Percentiles rank a stretch among this genome's conserved stretches.
phyloP scores from a whole-genome alignment of 2,113 vertebrate species.

The Albula glossodonta region DNA sequence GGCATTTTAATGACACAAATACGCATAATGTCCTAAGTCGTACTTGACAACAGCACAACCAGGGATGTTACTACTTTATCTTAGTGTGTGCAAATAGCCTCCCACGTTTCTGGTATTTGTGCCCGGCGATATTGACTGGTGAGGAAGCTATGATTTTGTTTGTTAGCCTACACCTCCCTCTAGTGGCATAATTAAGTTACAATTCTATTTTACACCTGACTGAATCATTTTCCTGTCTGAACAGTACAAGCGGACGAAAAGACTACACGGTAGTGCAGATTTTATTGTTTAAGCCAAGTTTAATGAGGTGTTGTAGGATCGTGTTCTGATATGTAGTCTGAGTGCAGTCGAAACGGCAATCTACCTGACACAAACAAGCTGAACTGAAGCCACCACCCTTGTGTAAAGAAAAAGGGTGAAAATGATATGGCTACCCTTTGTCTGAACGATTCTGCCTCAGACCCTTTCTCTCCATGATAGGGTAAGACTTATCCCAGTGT shows the following conservation, averaged over 20 bases:
- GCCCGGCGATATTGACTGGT: background rate
- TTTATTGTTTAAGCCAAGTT: background rate
- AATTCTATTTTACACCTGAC: background rate
- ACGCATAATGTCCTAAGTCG: background rate
- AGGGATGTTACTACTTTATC: background rate
- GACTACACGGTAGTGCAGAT: background rate
- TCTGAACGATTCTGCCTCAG: no score
- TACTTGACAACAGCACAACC: background rate
- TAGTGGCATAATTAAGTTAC: slow-evolving; percentile 36
- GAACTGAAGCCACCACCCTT: no score
- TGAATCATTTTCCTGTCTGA: no score
- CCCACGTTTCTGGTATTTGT: background rate
- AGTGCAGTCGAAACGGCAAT: no score
- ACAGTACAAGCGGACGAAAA: background rate
- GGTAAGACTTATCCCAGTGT: no score
- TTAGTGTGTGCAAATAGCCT: background rate
- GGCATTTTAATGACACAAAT: background rate
- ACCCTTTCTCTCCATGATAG: no score
- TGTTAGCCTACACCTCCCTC: slow-evolving; percentile 38
- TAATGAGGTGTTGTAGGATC: no score
- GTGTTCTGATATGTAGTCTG: no score
- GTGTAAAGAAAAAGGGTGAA: no score
- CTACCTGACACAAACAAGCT: no score
- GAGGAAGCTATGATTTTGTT: background rate
- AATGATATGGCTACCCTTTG: no score